Evolutionary conservation across 2,888 invertebrate genomes (phyloP).

Genomic region (Amphipoea oculea): DNA sequence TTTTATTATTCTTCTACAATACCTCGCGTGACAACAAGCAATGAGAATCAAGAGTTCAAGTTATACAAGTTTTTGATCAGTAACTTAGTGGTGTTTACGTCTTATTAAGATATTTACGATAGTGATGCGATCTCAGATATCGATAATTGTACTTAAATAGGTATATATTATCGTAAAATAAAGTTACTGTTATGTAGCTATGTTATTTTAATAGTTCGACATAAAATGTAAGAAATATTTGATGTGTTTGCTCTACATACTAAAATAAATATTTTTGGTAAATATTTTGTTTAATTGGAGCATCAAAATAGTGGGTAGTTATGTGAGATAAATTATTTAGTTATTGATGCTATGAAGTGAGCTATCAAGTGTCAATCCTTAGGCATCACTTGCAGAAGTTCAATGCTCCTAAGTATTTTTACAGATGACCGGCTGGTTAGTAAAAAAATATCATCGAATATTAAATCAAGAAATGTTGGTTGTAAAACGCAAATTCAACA

Average conservation of each 20-base stretch:
- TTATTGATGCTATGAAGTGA: no score
- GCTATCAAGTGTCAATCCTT: no score
- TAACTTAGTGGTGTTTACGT: conserved; percentile 71
- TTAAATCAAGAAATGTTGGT: neutral
- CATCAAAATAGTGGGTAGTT: neutral
- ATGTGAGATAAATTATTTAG: neutral
- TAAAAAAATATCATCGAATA: no score
- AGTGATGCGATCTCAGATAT: conserved; percentile 64
- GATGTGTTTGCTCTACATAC: neutral
- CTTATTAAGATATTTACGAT: conserved; percentile 81
- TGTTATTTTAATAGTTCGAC: conserved; percentile 12
- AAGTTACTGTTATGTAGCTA: conserved; percentile 17
- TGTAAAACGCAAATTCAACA: neutral
- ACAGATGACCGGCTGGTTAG: neutral
- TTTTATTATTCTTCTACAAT: conserved; percentile 13
- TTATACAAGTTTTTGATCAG: conserved; percentile 23
- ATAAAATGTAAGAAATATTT: neutral
- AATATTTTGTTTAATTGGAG: neutral
- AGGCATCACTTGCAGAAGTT: no score
- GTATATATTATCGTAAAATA: conserved; percentile 50
- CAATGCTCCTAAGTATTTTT: no score
- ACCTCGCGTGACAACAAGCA: conserved; percentile 15
- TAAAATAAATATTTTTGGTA: neutral
- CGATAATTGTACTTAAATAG: conserved; percentile 71
- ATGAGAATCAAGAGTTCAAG: conserved; percentile 28